Evolutionary conservation across 2,797 vertebrate genomes (phyloP).

Genomic region (Myripristis jacobus): DNA sequence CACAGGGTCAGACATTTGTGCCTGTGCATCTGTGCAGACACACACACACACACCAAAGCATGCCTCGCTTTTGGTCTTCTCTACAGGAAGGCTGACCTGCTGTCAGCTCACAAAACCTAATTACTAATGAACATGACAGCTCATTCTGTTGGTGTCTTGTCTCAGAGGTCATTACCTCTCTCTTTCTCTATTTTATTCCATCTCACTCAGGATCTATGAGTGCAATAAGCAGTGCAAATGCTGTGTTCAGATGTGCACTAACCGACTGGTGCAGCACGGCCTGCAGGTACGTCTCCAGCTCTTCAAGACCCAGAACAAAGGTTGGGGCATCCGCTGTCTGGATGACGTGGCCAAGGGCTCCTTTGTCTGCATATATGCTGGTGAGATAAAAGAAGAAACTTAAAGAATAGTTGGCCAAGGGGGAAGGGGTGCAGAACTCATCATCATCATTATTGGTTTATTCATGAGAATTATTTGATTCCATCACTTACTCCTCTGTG

Average conservation of each 20-base stretch:
- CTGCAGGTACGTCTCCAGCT: constrained; percentile 97
- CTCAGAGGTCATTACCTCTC: constrained; percentile 1
- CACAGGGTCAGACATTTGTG: constrained; percentile 88
- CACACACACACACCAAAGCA: background rate
- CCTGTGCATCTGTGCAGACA: constrained; percentile 6
- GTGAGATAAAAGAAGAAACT: constrained; percentile 73
- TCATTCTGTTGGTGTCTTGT: constrained; percentile 6
- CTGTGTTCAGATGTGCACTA: constrained; percentile 91
- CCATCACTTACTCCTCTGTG: background rate
- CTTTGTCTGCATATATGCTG: constrained; percentile 98
- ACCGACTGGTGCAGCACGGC: constrained; percentile 95
- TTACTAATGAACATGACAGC: constrained; percentile 12
- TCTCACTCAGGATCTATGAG: constrained; percentile 89
- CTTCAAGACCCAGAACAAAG: constrained; percentile 99
- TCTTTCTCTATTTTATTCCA: background rate
- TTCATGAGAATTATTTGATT: background rate
- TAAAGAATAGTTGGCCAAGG: background rate
- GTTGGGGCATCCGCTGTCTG: constrained; percentile 98
- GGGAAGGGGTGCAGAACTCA: background rate
- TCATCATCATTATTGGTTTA: background rate
- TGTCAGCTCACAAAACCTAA: constrained; percentile 4
- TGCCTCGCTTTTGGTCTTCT: background rate
- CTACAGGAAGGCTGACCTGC: background rate
- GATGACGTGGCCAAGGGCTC: constrained; percentile 98
- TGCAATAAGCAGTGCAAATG: constrained; percentile 96